These are phyloP conservation scores for Hirtodrosophila cameraria DNA, from an alignment of 2,888 invertebrate genomes.

Conservation along the genomic window DNA sequence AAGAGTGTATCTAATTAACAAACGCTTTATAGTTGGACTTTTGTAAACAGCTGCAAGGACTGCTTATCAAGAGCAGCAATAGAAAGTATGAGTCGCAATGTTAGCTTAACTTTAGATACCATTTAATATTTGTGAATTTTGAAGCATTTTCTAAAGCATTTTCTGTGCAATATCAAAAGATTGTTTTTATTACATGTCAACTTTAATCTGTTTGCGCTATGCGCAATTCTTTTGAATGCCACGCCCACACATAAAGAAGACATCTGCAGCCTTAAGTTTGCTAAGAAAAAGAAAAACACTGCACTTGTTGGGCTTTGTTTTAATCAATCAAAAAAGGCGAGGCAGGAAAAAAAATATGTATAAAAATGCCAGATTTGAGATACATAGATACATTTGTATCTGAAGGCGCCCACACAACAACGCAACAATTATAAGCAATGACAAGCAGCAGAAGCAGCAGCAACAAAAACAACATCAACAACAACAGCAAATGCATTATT, in stretches of 20 bases:
- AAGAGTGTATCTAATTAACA: no score
- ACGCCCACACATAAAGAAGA: slow-evolving; percentile 1
- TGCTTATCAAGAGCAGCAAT: no score
- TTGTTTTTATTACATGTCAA: slow-evolving; percentile 28
- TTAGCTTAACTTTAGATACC: no score
- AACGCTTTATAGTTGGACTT: no score
- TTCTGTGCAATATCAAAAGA: no score
- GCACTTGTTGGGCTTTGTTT: slow-evolving; percentile 34
- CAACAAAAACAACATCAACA: slow-evolving; percentile 32
- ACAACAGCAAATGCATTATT: slow-evolving; percentile 77
- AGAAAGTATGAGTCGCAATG: no score
- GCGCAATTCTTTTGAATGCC: neutral
- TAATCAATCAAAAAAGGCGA: slow-evolving; percentile 44
- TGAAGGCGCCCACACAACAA: slow-evolving; percentile 33
- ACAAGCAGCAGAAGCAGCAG: slow-evolving; percentile 33
- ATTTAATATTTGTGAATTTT: no score
- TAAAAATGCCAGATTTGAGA: slow-evolving; percentile 23
- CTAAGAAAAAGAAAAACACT: slow-evolving; percentile 20
- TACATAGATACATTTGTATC: slow-evolving; percentile 21
- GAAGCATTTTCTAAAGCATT: no score
- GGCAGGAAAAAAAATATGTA: slow-evolving; percentile 22
- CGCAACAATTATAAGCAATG: slow-evolving; percentile 71
- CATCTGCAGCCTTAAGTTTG: slow-evolving; percentile 2
- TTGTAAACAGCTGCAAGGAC: no score
- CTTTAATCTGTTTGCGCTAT: slow-evolving; percentile 4